phyloP scores from a whole-genome alignment of 2,888 invertebrate genomes.

The Schrankia costaestrigalis region DNA sequence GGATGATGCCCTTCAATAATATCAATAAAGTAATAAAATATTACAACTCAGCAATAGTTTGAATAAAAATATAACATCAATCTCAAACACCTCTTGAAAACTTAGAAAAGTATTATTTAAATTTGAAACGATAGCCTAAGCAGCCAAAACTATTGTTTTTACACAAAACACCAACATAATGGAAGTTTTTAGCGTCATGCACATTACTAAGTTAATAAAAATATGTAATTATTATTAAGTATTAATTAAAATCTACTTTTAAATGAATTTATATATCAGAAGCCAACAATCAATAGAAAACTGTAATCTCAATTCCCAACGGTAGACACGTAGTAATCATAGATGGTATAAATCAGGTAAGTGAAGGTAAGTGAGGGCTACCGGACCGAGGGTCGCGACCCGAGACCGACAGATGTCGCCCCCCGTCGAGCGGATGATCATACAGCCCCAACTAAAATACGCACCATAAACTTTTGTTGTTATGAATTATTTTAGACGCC shows the following conservation, averaged over 20 bases:
- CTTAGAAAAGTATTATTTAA: too few species aligned
- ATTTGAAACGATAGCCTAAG: too few species aligned
- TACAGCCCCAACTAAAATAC: slow-evolving; percentile 40
- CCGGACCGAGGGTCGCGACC: slow-evolving; percentile 35
- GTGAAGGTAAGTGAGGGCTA: slow-evolving; percentile 22
- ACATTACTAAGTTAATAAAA: too few species aligned
- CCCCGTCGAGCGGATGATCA: slow-evolving; percentile 72
- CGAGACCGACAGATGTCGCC: slow-evolving; percentile 68
- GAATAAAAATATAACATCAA: too few species aligned
- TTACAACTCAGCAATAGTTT: too few species aligned
- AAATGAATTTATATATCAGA: not conserved
- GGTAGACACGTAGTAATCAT: slow-evolving; percentile 23
- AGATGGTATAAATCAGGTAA: slow-evolving; percentile 30
- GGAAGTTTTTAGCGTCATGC: too few species aligned
- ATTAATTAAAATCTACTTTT: not conserved
- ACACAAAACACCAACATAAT: too few species aligned
- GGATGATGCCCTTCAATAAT: too few species aligned
- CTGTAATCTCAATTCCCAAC: slow-evolving; percentile 15
- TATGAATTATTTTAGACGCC: slow-evolving; percentile 40
- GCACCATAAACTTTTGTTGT: slow-evolving; percentile 52
- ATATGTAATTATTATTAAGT: not conserved
- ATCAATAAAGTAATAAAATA: too few species aligned
- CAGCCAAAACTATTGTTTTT: too few species aligned
- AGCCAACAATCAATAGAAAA: slow-evolving; percentile 8
- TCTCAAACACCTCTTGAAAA: too few species aligned